Base-by-base conservation (phyloP, 2,797 vertebrate genomes). In the Rhincodon typus region DNA sequence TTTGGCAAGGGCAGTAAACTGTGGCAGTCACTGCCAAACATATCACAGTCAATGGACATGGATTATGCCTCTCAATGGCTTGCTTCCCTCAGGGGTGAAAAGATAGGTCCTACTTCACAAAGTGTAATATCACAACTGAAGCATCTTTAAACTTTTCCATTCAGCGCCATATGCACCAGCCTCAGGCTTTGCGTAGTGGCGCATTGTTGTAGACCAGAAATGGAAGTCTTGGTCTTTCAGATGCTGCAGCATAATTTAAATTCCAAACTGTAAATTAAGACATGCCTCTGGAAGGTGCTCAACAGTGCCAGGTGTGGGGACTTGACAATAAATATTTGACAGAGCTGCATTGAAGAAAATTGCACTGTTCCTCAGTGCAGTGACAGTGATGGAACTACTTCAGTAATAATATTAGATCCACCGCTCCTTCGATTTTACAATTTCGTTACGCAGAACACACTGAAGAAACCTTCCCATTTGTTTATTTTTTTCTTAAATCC, bases 361-460 rank as follows among this genome's bases (percentile, higher is more conserved):
- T 93, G 66, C 23, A 66, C 88, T 93, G 34, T 57, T 67, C 67
- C 90, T 93, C 7, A 7, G 87, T 57, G 25, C 27, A 57, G n/a
- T 93, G 62, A 67, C 90, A 93, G 8, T 67, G 90, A 67, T 93
- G 90, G 62, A 93, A 67, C 62, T 66, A 93, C 25, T 93, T 67
- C 90, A 38, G 62, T 69, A 69, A 42, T 93, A 69, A 93, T 10
- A 69, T 66, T 38, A 67, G 90, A 23, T 93, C 66, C 46, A 69
- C 21, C n/a, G 13, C n/a, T 42, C 90, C n/a, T 93, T 21, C n/a
- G 66, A 25, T 2, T 67, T 42, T 69, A 38, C 2, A 23, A 69
- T 93, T 38, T 38, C 69, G 3, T 93, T 93, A 67, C 42, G n/a
- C 62, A 93, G 66, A 93, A 46, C 57, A 42, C 62, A 91, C n/a